These are phyloP conservation scores for Melospiza melodia DNA, from an alignment of 2,113 vertebrate genomes.

Conservation along the genomic window DNA sequence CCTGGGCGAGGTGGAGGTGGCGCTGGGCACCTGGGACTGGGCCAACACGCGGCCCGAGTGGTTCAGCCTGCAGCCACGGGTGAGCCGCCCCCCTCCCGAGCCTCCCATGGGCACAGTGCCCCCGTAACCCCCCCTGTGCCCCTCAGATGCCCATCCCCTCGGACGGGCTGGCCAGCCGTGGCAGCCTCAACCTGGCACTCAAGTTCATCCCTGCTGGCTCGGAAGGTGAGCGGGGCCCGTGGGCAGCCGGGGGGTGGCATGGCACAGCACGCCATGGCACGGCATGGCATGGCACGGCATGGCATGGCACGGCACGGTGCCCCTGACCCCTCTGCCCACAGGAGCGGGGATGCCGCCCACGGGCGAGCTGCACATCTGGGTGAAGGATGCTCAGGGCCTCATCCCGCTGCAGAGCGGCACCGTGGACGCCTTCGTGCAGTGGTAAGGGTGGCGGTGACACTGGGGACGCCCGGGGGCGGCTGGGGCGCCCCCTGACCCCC, in stretches of 20 bases:
- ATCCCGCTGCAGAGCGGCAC: slow-evolving; percentile 81
- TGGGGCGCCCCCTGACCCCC: accelerated
- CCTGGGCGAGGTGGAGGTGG: slow-evolving; percentile 90
- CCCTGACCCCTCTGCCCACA: slow-evolving; percentile 35
- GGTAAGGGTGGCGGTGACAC: slow-evolving; percentile 61
- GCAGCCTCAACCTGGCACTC: slow-evolving; percentile 83
- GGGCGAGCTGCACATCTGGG: slow-evolving; percentile 95
- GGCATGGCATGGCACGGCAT: accelerated
- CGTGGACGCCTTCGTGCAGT: slow-evolving; percentile 85
- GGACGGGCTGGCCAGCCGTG: slow-evolving; percentile 78
- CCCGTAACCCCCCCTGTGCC: accelerated
- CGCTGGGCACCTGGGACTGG: slow-evolving; percentile 89
- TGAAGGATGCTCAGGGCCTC: slow-evolving; percentile 88
- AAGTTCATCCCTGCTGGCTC: slow-evolving; percentile 85
- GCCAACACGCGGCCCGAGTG: slow-evolving; percentile 78
- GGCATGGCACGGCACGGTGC: accelerated
- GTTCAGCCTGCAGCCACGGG: slow-evolving; percentile 88
- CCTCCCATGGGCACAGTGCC: accelerated
- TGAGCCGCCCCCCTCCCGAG: slow-evolving; percentile 44
- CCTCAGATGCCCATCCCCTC: slow-evolving; percentile 77
- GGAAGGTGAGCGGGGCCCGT: slow-evolving; percentile 74
- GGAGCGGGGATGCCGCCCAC: slow-evolving; percentile 83
- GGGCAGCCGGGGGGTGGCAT: neutral
- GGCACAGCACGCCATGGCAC: too few species aligned
- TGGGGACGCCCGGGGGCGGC: neutral